A percentile compares a stretch with the other conserved stretches of the same genome.
These are phyloP conservation scores for Acleris emargana DNA, from an alignment of 2,888 invertebrate genomes.

Conservation along the genomic window DNA sequence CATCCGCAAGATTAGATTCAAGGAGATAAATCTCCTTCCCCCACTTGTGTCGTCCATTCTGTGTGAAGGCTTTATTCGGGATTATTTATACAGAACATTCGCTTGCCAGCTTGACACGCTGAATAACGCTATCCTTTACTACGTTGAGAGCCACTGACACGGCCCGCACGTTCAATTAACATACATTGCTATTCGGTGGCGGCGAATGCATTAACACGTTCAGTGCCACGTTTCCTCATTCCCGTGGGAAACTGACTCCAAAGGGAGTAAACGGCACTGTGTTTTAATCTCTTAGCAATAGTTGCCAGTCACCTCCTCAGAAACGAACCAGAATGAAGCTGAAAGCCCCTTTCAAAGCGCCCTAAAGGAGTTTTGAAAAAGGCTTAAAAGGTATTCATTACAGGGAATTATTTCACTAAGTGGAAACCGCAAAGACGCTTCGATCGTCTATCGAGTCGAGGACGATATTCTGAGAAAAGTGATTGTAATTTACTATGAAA, in stretches of 20 bases:
- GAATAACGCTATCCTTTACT: slow-evolving; percentile 54
- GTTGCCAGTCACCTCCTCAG: slow-evolving; percentile 49
- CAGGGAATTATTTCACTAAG: slow-evolving; percentile 30
- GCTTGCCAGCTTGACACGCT: slow-evolving; percentile 63
- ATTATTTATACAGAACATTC: slow-evolving; percentile 65
- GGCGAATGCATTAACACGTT: no score
- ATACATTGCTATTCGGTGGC: no score
- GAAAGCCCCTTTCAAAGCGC: slow-evolving; percentile 31
- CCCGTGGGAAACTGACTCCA: no score
- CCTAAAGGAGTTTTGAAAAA: slow-evolving; percentile 34
- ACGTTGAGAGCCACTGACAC: no score
- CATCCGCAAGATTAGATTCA: slow-evolving; percentile 80
- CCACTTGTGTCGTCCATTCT: slow-evolving; percentile 70
- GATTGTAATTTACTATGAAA: no score
- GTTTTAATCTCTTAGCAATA: slow-evolving; percentile 60
- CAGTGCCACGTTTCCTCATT: no score
- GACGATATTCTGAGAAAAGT: background rate
- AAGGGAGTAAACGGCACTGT: no score
- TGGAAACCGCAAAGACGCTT: slow-evolving; percentile 21
- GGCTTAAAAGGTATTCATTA: slow-evolving; percentile 37
- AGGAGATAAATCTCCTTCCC: slow-evolving; percentile 77
- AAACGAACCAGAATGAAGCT: slow-evolving; percentile 25
- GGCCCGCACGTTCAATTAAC: no score
- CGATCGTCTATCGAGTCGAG: slow-evolving; percentile 25
- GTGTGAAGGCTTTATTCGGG: slow-evolving; percentile 54